phyloP scores from a whole-genome alignment of 2,888 invertebrate genomes.

The Adineta ricciae region DNA sequence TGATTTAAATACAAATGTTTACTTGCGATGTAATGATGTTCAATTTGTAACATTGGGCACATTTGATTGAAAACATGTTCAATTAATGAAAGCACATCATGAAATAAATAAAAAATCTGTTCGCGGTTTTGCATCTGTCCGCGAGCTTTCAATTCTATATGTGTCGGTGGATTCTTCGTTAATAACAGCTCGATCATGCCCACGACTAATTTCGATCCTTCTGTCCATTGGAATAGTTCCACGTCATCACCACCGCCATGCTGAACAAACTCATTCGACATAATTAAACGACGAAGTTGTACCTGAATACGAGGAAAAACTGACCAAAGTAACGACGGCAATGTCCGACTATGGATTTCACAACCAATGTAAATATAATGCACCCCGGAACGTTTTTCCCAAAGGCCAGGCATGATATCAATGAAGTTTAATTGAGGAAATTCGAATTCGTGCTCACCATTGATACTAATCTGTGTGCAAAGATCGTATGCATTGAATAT shows the following conservation, averaged over 20 bases:
- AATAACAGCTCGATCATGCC: slow-evolving; percentile 62
- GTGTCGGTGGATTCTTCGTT: slow-evolving; percentile 52
- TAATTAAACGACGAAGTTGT: slow-evolving; percentile 54
- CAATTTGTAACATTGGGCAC: slow-evolving; percentile 61
- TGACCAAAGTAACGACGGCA: not conserved
- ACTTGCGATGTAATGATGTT: slow-evolving; percentile 41
- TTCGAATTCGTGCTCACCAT: slow-evolving; percentile 65
- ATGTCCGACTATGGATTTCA: not conserved
- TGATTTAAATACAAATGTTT: slow-evolving; percentile 36
- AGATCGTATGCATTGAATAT: slow-evolving; percentile 62
- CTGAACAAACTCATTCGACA: slow-evolving; percentile 37
- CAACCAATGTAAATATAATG: slow-evolving; percentile 36
- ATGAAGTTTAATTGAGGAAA: slow-evolving; percentile 62
- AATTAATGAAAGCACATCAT: slow-evolving; percentile 59
- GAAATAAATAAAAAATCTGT: slow-evolving; percentile 59
- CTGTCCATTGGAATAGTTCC: slow-evolving; percentile 64
- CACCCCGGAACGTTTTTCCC: slow-evolving; percentile 54
- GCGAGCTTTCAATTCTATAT: slow-evolving; percentile 58
- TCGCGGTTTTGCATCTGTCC: slow-evolving; percentile 54
- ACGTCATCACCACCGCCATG: slow-evolving; percentile 52
- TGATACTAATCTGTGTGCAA: slow-evolving; percentile 62
- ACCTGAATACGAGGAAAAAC: slow-evolving; percentile 63
- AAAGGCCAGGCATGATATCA: slow-evolving; percentile 60
- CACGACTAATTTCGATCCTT: slow-evolving; percentile 62
- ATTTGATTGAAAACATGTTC: slow-evolving; percentile 59